phyloP scores from a whole-genome alignment of 2,113 vertebrate genomes.

The Macquaria australasica region DNA sequence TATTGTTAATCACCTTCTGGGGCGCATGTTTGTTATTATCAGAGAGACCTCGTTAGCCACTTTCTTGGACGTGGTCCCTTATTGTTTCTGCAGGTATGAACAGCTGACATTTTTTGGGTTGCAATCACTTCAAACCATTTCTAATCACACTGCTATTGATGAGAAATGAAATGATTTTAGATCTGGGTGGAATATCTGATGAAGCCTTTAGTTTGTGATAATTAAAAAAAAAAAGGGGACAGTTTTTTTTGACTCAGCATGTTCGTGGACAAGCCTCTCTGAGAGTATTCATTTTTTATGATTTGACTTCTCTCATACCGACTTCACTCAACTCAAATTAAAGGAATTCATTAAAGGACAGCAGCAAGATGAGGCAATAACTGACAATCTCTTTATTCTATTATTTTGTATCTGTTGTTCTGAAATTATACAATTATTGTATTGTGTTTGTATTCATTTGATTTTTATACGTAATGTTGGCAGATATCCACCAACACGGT shows the following conservation, averaged over 20 bases:
- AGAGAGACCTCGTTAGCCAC: background rate
- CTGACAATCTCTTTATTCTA: background rate
- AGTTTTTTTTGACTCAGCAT: slow-evolving; percentile 27
- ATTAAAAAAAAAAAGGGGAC: background rate
- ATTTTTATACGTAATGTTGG: background rate
- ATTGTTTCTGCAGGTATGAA: slow-evolving; percentile 8
- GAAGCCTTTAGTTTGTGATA: background rate
- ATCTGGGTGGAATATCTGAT: background rate
- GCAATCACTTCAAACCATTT: slow-evolving; percentile 3
- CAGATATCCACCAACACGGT: too few species aligned
- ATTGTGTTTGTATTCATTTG: background rate
- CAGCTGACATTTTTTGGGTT: background rate
- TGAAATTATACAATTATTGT: background rate
- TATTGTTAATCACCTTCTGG: slow-evolving; percentile 11
- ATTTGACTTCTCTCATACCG: slow-evolving; percentile 1
- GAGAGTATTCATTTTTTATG: slow-evolving; percentile 7
- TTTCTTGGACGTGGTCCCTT: background rate
- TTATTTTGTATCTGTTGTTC: background rate
- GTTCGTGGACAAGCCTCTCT: background rate
- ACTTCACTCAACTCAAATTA: background rate
- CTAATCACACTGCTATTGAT: background rate
- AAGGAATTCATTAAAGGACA: background rate
- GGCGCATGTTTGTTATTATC: slow-evolving; percentile 44
- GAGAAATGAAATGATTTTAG: slow-evolving; percentile 1
- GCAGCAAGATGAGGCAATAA: background rate